phyloP scores from a whole-genome alignment of 2,797 vertebrate genomes.

The Coilia nasus region DNA sequence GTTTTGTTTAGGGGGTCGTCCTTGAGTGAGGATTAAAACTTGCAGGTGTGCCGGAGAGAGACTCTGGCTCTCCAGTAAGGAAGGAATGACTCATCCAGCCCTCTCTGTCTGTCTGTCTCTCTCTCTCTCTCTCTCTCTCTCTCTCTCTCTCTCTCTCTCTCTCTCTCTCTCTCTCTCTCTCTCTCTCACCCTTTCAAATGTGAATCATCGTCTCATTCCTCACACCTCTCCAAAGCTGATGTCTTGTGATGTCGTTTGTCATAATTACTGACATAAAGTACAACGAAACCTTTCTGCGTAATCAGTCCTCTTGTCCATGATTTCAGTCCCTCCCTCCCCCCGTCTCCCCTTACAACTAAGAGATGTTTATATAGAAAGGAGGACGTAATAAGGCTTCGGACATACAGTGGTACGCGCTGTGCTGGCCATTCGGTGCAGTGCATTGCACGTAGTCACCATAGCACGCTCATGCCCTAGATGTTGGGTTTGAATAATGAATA shows the following conservation, averaged over 20 bases:
- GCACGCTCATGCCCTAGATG: too few relatives aligned
- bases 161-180: background rate
- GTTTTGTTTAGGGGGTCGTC: slow-evolving; percentile 50
- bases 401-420: too few relatives aligned
- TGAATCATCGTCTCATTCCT: slow-evolving; percentile 70
- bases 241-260: slow-evolving; percentile 45
- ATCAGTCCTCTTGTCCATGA: slow-evolving; percentile 29
- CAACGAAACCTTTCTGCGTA: slow-evolving; percentile 39
- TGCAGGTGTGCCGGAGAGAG: slow-evolving; percentile 75
- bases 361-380: background rate
- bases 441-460: too few relatives aligned
- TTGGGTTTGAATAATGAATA: too few relatives aligned
- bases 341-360: background rate
- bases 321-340: slow-evolving; percentile 35
- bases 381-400: background rate
- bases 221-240: slow-evolving; percentile 53
- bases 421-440: too few relatives aligned
- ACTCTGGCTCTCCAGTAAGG: slow-evolving; percentile 67
- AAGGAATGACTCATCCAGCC: slow-evolving; percentile 76
- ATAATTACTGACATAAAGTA: slow-evolving; percentile 47
- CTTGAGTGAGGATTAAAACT: slow-evolving; percentile 63
- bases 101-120: slow-evolving; percentile 37
- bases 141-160: background rate
- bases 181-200: slow-evolving; percentile 59
- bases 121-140: background rate